phyloP scores from a whole-genome alignment of 2,797 vertebrate genomes.

The Melanotaenia boesemani region DNA sequence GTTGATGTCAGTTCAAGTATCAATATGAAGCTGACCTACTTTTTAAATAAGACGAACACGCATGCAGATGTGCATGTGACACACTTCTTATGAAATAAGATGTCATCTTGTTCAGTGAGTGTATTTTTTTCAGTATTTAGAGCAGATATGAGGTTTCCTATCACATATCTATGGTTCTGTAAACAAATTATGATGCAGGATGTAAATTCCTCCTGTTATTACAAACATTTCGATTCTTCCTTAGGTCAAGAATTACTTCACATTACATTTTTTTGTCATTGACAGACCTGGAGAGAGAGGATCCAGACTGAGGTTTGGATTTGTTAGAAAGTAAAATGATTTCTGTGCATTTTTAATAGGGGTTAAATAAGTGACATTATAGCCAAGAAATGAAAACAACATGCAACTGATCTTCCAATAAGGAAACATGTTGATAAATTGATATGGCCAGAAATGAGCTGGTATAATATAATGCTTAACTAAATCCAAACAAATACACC shows the following conservation, averaged over 20 bases:
- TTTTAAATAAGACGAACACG: background rate
- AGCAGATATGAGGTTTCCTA: background rate
- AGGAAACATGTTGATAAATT: background rate
- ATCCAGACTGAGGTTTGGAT: background rate
- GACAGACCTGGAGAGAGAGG: too few relatives aligned
- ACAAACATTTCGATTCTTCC: background rate
- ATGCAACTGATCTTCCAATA: background rate
- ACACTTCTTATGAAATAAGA: background rate
- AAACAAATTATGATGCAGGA: too few relatives aligned
- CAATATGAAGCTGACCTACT: conserved; percentile 15
- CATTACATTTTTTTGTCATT: background rate
- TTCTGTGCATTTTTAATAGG: background rate
- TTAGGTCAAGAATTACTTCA: background rate
- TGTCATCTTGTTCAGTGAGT: background rate
- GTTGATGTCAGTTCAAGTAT: conserved; percentile 17
- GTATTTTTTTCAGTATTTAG: background rate
- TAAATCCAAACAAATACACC: background rate
- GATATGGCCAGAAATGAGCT: background rate
- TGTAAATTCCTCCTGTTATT: background rate
- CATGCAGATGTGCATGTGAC: background rate
- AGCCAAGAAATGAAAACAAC: background rate
- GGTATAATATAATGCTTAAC: background rate
- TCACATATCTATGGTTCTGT: too few relatives aligned
- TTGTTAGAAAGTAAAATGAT: background rate
- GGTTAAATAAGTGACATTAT: background rate